Base-by-base conservation (phyloP, 53 echinoderm and acorn worm species). In the Actinopyga echinites region DNA sequence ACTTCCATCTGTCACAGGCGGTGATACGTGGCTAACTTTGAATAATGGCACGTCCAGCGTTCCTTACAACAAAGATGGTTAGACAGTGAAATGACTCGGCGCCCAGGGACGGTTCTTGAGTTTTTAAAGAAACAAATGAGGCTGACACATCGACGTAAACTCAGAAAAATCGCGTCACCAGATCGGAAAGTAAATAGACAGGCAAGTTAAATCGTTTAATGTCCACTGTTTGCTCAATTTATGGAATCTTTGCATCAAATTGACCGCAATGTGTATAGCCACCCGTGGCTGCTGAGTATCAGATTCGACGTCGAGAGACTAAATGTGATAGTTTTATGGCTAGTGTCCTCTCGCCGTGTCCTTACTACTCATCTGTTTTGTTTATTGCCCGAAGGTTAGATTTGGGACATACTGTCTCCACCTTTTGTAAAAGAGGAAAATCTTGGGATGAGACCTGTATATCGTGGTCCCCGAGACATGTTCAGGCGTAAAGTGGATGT, bases 161-260 rank as follows among this genome's bases (percentile, higher is more conserved):
- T 37, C 69, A 17, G 69, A 69, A 37, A 69, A 69, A 69, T 69
- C 69, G 38, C 43, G 37, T 43, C 40, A 38, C 23, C 23, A 7
- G n/a, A 37, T 40, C n/a, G 43, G 40, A 38, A 32, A 44, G 26
- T 69, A 40, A 69, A 69, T 43, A 69, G 69, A 32, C 37, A 30
- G 40, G 43, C 38, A 69, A 40, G 40, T 10, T 40, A 69, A 69
- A 69, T 69, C 38, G 69, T 69, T 69, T 69, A 69, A 69, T 69
- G 69, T 37, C 69, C 69, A 69, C 69, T 40, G 69, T 12, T 43
- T 36, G 49, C 69, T 38, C 40, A n/a, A 69, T 69, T 69, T 69
- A 69, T 40, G 69, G 23, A 25, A 21, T 38, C 30, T 11, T 69
- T 38, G 11, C 69, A 40, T 30, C 42, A 36, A 69, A 40, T 20